A percentile compares a stretch with the other conserved stretches of the same genome.
Conservation (phyloP, 2,797 vertebrate genomes). For the Amphiprion clarkii region DNA sequence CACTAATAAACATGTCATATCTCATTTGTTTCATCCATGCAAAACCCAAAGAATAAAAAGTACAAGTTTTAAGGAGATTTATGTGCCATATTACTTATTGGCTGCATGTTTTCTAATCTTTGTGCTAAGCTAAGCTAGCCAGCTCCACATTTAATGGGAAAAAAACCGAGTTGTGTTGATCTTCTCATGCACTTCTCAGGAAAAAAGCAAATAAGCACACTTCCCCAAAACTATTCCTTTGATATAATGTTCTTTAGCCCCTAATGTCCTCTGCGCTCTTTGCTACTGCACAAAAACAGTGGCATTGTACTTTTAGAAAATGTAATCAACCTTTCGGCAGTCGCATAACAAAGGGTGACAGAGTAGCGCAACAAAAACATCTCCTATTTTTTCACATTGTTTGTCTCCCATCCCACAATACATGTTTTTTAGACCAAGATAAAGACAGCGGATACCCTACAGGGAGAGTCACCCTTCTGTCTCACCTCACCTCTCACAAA, state of each 20-base stretch:
- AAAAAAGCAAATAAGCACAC: not conserved
- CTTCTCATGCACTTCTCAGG: not conserved
- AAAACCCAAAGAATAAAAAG: not conserved
- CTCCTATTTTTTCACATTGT: conserved; percentile 21
- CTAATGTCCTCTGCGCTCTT: conserved; percentile 27
- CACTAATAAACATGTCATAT: conserved; percentile 1
- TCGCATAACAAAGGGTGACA: conserved; percentile 31
- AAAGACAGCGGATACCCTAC: conserved; percentile 35
- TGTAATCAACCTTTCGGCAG: conserved; percentile 46
- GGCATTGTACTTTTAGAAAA: conserved; percentile 45
- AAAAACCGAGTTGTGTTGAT: not conserved
- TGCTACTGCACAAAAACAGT: conserved; percentile 24
- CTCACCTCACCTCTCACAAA: conserved; percentile 27
- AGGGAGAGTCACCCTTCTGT: conserved; percentile 12
- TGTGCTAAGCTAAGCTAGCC: conserved; percentile 10
- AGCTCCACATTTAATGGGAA: conserved; percentile 10
- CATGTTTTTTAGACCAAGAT: conserved; percentile 33
- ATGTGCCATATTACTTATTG: not conserved
- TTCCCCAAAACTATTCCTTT: conserved; percentile 14
- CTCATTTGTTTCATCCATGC: conserved; percentile 1
- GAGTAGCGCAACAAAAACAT: conserved; percentile 33
- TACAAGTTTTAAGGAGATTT: not conserved
- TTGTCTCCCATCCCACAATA: conserved; percentile 15
- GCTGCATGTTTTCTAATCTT: conserved; percentile 1
- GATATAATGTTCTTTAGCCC: conserved; percentile 15